phyloP scores from a whole-genome alignment of 2,888 invertebrate species.

The Ommatoiulus sabulosus region DNA sequence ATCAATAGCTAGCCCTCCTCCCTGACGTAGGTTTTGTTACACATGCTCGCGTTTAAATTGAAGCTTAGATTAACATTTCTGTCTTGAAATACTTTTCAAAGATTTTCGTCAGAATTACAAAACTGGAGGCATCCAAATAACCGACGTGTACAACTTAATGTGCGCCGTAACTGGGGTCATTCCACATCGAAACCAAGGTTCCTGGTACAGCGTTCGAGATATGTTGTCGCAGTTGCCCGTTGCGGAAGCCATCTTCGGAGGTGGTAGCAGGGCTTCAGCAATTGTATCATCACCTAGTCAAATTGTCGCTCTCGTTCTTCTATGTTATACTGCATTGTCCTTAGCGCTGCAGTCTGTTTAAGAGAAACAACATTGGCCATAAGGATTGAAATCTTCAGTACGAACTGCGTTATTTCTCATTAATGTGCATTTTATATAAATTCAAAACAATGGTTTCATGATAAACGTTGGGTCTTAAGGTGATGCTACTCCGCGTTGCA shows the following conservation, averaged over 20 bases:
- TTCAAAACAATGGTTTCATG: too few species aligned
- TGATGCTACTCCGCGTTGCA: too few species aligned
- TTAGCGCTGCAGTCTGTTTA: background rate
- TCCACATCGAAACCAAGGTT: conserved; percentile 58
- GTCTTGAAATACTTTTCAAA: conserved; percentile 45
- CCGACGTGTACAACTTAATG: conserved; percentile 58
- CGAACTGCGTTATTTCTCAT: background rate
- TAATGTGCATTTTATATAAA: too few species aligned
- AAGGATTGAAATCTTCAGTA: background rate
- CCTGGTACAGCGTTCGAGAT: conserved; percentile 57
- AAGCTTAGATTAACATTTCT: background rate
- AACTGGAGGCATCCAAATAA: conserved; percentile 57
- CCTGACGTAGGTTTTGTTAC: background rate
- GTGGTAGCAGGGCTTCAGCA: conserved; percentile 18
- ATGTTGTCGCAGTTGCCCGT: conserved; percentile 54
- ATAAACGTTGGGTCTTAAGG: too few species aligned
- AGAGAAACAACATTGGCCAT: background rate
- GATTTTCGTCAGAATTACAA: conserved; percentile 57
- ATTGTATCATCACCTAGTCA: conserved; percentile 16
- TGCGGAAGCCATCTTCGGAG: conserved; percentile 50
- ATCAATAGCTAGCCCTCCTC: background rate
- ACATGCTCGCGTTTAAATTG: background rate
- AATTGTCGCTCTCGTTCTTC: background rate
- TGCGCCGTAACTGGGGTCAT: conserved; percentile 57
- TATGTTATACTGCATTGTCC: background rate